Conservation (phyloP, 2,113 vertebrate species). For the Camelus dromedarius region DNA sequence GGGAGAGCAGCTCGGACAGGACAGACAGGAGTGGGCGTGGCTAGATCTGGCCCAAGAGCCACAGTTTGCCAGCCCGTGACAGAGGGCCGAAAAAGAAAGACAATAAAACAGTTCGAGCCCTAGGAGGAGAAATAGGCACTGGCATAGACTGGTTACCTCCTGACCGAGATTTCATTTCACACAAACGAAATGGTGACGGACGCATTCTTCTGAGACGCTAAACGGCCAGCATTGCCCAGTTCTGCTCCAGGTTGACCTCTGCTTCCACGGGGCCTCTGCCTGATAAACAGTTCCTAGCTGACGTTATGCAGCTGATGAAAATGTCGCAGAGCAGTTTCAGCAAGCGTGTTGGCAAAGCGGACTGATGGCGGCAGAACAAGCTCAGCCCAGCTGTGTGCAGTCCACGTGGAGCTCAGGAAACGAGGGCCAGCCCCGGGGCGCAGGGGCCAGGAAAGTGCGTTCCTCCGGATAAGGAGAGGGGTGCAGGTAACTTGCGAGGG, state of each 20-base stretch:
- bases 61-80: neutral
- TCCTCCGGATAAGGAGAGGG: neutral
- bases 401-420: neutral
- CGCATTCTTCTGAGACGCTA: neutral
- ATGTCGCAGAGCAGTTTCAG: neutral
- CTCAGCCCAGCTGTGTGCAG: neutral
- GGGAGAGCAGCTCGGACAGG: neutral
- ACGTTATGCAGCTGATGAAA: neutral
- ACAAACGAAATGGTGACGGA: neutral
- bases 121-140: neutral
- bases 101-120: neutral
- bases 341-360: neutral
- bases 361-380: neutral
- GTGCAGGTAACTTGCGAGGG: neutral
- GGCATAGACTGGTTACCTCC: neutral
- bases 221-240: neutral
- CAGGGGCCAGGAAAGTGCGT: neutral
- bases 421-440: accelerated
- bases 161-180: neutral
- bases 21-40: neutral
- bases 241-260: neutral
- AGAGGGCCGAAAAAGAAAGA: neutral
- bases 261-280: neutral
- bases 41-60: neutral
- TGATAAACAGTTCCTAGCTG: neutral